Evolutionary conservation across 2,113 vertebrate species (phyloP), one percentile per base, ranked within the genome.

Genomic region (Solea solea): DNA sequence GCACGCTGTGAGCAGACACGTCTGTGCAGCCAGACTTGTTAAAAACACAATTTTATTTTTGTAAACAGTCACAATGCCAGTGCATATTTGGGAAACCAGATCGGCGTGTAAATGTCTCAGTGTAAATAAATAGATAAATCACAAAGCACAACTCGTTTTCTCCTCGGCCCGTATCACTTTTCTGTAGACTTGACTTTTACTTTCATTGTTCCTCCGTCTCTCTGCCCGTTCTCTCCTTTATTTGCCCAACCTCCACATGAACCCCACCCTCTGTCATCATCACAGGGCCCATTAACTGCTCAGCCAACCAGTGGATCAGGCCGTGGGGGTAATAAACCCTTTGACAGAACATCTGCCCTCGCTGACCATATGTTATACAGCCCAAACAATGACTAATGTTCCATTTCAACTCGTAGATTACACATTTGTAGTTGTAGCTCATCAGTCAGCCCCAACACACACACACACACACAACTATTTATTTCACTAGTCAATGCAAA

Each of bases 341-440:
- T 78, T 76, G 60, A 87, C 72, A 28, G 59, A 75, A 74, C 79
- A 80, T 85, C 82, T 85, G 84, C 50, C 79, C 74, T 64, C 8
- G 1, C 58, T 27, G 68, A 70, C 84, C 64, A 34, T 46, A 60
- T 78, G 74, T 34, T 16, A 27, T 6, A 3, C 54, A 40, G 21
- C 52, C 16, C 54, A 60, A 51, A 66, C 56, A 45, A 4, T 53
- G 55, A 73, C 15, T 57, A 61, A 63, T 65, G 45, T 42, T 69
- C 16, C 46, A 14, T 53, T 51, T 46, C 8, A 44, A 25, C 44
- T 60, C 61, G 41, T 58, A 45, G 11, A 64, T 50, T 56, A 34
- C 50, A 11, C 27, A 7, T 64, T 16, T 50, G 48, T 34, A 49
- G 51, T 15, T 5, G n/a, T 25, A 10, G 27, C 25, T 60, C 27